Base-by-base conservation (phyloP, 2,113 vertebrate species). In the Mystacornis crossleyi region DNA sequence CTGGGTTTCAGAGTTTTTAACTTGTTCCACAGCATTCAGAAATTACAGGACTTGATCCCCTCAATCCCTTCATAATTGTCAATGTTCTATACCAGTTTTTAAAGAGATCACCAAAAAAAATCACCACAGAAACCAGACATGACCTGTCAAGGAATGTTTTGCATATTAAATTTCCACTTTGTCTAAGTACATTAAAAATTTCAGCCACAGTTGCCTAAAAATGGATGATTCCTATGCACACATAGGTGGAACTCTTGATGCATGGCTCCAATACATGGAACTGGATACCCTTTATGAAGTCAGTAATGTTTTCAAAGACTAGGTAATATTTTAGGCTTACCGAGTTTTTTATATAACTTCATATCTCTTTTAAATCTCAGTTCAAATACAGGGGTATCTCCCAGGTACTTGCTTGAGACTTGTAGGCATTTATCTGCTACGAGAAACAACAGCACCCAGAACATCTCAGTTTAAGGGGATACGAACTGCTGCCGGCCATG, bases 181-280 rank as follows among this genome's bases (percentile, higher is more conserved):
- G 18, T n/a, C 18, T 40, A 62, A 55, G 18, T 45, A 86, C 15
- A 38, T n/a, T 40, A 61, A 86, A 81, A 81, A 33, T 29, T 33
- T 26, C 48, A 83, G 33, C 8, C 5, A 31, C 10, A 51, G 15
- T 8, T 73, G n/a, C 72, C 45, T 29, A 29, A 55, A 91, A 91
- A 66, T 29, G 2, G 9, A 36, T 12, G 1, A 55, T 61, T 75
- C 60, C 74, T 82, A 7, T 25, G 75, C n/a, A 72, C 53, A 33
- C 18, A 5, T 7, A 13, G 42, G n/a, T 74, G 19, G 48, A 70
- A 73, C 62, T 73, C 18, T 38, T 38, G 5, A 77, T 70, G 38
- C 0, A 0, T 34, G 42, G 58, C 45, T 83, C 53, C 26, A 88
- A 7, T 43, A 71, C 33, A 54, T 1, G 5, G 21, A 91, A 70